Percentiles rank a stretch among this genome's conserved stretches.
Conservation (phyloP, 1,140 invertebrate species). For the Drosophila quadrilineata region DNA sequence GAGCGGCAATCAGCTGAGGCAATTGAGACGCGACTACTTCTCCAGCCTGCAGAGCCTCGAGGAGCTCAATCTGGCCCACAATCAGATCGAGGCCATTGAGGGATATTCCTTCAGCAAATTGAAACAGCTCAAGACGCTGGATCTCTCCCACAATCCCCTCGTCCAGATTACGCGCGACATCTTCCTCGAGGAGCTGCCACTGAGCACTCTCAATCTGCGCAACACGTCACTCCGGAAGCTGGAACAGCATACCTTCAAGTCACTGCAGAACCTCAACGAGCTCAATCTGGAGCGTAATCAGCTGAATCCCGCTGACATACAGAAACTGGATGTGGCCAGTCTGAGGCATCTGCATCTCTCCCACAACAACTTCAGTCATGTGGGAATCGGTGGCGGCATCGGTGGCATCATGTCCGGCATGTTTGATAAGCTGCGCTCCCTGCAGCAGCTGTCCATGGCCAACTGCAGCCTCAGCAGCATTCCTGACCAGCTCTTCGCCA, state of each 20-base stretch:
- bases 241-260: slow-evolving; percentile 85
- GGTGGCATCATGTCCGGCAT: slow-evolving; percentile 80
- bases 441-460: slow-evolving; percentile 88
- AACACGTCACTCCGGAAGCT: slow-evolving; percentile 83
- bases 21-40: slow-evolving; percentile 86
- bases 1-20: slow-evolving; percentile 87
- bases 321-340: slow-evolving; percentile 87
- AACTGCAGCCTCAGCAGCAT: slow-evolving; percentile 86
- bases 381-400: slow-evolving; percentile 82
- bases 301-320: slow-evolving; percentile 85
- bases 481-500: slow-evolving; percentile 86
- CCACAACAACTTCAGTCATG: slow-evolving; percentile 88
- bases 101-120: slow-evolving; percentile 85
- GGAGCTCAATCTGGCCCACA: slow-evolving; percentile 86
- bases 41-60: slow-evolving; percentile 85
- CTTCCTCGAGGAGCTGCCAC: slow-evolving; percentile 84
- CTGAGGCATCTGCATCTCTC: slow-evolving; percentile 87
- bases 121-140: slow-evolving; percentile 84
- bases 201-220: slow-evolving; percentile 84
- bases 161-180: slow-evolving; percentile 84
- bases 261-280: slow-evolving; percentile 86
- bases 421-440: slow-evolving; percentile 87
- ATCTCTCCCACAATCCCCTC: slow-evolving; percentile 86
- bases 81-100: slow-evolving; percentile 85
- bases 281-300: slow-evolving; percentile 89